Evolutionary conservation across 2,113 vertebrate species (phyloP).

Genomic region (Rhinopithecus roxellana): DNA sequence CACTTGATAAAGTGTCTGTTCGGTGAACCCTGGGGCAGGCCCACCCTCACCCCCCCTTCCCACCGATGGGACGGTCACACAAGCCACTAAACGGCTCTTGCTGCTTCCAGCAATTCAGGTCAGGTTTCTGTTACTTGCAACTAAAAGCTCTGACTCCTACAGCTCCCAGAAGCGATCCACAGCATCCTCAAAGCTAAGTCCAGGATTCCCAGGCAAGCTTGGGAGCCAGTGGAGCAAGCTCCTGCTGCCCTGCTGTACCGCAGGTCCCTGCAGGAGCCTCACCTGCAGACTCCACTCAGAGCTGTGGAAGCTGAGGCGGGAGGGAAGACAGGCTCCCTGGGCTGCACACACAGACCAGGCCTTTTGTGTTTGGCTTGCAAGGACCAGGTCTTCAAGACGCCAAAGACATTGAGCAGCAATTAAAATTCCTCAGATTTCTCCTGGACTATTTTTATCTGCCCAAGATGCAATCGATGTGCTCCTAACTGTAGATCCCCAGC

Average conservation of each 20-base stretch:
- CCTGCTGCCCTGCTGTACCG: not conserved
- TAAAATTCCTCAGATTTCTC: conserved; percentile 64
- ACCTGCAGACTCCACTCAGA: not conserved
- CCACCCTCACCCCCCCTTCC: not conserved
- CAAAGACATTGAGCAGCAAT: conserved; percentile 54
- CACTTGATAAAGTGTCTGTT: rapidly evolving
- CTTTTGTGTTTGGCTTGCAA: not conserved
- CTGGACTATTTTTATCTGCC: conserved; percentile 35
- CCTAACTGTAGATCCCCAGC: not conserved
- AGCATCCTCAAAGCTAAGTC: not conserved
- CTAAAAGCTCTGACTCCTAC: not conserved
- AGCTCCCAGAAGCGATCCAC: not conserved
- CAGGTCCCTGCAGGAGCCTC: not conserved
- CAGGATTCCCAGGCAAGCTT: not conserved
- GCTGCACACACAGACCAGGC: not conserved
- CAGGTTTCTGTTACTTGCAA: too few species aligned
- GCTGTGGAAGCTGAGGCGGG: not conserved
- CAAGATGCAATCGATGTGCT: not conserved
- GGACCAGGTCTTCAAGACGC: not conserved
- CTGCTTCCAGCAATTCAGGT: not conserved
- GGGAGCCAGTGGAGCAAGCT: not conserved
- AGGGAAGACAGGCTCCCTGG: not conserved
- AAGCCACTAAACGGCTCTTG: not conserved
- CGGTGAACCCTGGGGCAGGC: not conserved
- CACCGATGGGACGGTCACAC: not conserved